Percentiles rank a stretch among this genome's conserved stretches.
phyloP scores from a whole-genome alignment of 2,797 vertebrate genomes.

The Molothrus aeneus region DNA sequence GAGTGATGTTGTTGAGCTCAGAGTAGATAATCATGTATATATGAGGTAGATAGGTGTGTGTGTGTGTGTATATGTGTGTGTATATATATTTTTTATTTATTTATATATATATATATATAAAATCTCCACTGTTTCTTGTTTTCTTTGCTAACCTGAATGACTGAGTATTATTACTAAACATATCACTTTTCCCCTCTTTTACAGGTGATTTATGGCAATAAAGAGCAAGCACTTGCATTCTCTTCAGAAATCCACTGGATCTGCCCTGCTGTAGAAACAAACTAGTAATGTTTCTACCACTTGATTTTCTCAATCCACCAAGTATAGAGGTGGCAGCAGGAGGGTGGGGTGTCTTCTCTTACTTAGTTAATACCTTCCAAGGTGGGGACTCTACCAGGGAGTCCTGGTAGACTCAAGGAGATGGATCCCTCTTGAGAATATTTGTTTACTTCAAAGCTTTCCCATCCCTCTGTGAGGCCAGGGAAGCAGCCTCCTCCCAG shows the following conservation, averaged over 20 bases:
- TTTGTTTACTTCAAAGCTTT: neutral
- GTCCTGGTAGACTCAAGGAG: neutral
- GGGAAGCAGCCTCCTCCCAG: neutral
- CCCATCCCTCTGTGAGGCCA: neutral
- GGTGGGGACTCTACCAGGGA: rapidly evolving
- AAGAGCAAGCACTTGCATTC: neutral
- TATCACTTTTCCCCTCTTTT: neutral
- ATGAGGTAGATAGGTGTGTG: neutral
- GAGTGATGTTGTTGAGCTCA: neutral
- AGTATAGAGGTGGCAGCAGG: neutral
- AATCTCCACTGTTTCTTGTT: neutral
- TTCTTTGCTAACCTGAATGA: neutral
- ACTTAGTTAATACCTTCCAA: neutral
- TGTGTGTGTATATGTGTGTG: rapidly evolving
- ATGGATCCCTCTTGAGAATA: neutral
- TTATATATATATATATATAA: neutral
- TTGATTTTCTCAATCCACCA: neutral
- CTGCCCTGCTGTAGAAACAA: neutral
- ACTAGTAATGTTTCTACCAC: rapidly evolving
- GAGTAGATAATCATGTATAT: neutral
- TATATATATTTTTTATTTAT: neutral
- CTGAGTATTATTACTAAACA: neutral
- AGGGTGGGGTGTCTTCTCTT: neutral
- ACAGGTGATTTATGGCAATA: neutral
- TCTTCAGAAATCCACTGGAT: neutral